Evolutionary conservation across 2,888 invertebrate species (phyloP).

Genomic region (Cheilosia impressa): DNA sequence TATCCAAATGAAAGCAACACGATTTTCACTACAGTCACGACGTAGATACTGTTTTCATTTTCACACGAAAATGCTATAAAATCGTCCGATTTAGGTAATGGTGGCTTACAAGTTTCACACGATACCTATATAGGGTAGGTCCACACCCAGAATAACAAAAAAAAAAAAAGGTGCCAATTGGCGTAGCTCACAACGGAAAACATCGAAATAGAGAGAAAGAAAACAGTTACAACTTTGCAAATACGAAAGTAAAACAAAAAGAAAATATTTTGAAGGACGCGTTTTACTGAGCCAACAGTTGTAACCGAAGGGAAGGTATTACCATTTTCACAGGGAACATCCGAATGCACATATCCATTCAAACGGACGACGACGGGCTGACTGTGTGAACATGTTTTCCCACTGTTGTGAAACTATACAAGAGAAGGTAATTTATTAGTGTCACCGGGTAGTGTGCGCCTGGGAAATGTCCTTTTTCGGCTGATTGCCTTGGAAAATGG

Average conservation of each 20-base stretch:
- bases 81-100: slow-evolving; percentile 14
- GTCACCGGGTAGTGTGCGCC: background rate
- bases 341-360: background rate
- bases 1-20: slow-evolving; percentile 24
- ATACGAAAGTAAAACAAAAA: slow-evolving; percentile 27
- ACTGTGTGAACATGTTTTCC: background rate
- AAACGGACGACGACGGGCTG: background rate
- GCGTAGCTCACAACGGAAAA: background rate
- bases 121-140: background rate
- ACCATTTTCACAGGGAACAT: slow-evolving; percentile 25
- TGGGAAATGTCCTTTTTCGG: slow-evolving; percentile 13
- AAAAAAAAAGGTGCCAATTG: background rate
- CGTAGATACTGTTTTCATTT: slow-evolving; percentile 17
- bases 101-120: slow-evolving; percentile 25
- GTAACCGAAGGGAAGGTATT: slow-evolving; percentile 45
- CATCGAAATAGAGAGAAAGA: background rate
- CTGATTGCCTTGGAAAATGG: slow-evolving; percentile 19
- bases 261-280: slow-evolving; percentile 21
- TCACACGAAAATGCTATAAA: slow-evolving; percentile 36
- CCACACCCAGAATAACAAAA: background rate
- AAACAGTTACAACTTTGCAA: slow-evolving; percentile 27
- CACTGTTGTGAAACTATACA: background rate
- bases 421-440: slow-evolving; percentile 43
- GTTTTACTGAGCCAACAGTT: slow-evolving; percentile 34
- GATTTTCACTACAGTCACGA: slow-evolving; percentile 14